These are phyloP conservation scores for Entelurus aequoreus DNA, from an alignment of 2,113 vertebrate genomes.

Conservation along the genomic window DNA sequence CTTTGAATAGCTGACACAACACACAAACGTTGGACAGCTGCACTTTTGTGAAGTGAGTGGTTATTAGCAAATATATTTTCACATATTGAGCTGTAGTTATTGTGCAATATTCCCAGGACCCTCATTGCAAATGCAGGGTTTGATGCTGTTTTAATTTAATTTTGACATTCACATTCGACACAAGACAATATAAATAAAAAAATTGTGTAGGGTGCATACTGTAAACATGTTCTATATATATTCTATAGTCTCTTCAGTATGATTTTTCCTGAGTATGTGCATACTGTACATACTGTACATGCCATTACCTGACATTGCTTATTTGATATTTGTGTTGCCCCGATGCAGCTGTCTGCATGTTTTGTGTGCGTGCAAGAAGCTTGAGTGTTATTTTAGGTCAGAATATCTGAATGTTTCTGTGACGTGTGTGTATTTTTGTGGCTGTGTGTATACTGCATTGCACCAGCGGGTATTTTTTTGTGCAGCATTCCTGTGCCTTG, in stretches of 20 bases:
- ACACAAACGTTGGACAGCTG: conserved; percentile 24
- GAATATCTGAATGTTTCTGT: conserved; percentile 2
- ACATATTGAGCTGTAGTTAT: too few relatives aligned
- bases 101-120: too few relatives aligned
- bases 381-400: conserved; percentile 16
- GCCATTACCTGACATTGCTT: not conserved
- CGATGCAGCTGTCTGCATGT: conserved; percentile 9
- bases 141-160: conserved; percentile 9
- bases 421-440: not conserved
- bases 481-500: conserved; percentile 34
- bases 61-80: too few relatives aligned
- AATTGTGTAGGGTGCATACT: not conserved
- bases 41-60: conserved; percentile 2
- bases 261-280: conserved; percentile 18
- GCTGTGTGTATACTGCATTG: conserved; percentile 10
- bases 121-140: too few relatives aligned
- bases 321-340: not conserved
- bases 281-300: not conserved
- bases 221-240: not conserved
- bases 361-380: conserved; percentile 3
- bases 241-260: conserved; percentile 4
- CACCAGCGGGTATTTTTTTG: conserved; percentile 36
- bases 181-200: conserved; percentile 6
- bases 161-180: conserved; percentile 29
- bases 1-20: not conserved